phyloP scores from a whole-genome alignment of 2,797 vertebrate genomes.

The Danio albolineatus region DNA sequence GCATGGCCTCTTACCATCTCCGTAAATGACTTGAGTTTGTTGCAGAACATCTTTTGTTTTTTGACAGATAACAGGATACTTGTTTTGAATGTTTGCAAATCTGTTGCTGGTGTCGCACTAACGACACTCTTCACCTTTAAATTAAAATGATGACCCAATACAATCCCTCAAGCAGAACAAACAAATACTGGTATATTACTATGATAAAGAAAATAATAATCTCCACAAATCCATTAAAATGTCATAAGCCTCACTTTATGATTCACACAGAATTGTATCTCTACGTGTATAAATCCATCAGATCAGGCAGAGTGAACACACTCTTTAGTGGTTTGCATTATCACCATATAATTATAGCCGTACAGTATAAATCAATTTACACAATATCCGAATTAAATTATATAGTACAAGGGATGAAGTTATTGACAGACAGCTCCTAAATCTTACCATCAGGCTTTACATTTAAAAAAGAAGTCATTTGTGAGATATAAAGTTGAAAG shows the following conservation, averaged over 20 bases:
- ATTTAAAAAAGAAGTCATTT: slow-evolving; percentile 5
- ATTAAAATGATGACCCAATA: slow-evolving; percentile 4
- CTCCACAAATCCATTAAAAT: background rate
- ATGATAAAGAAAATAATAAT: background rate
- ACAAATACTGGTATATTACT: background rate
- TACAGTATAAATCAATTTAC: background rate
- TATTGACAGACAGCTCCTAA: slow-evolving; percentile 7
- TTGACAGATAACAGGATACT: background rate
- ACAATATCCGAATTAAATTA: slow-evolving; percentile 40
- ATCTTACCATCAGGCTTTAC: slow-evolving; percentile 17
- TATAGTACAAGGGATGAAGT: slow-evolving; percentile 11
- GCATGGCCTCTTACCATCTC: too few species aligned
- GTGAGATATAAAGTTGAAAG: slow-evolving; percentile 13
- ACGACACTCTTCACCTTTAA: slow-evolving; percentile 9
- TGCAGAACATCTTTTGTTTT: background rate
- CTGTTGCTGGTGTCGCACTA: background rate
- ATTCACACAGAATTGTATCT: background rate
- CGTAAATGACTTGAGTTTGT: background rate
- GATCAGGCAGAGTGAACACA: slow-evolving; percentile 7
- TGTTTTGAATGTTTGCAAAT: background rate
- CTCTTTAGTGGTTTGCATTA: slow-evolving; percentile 22
- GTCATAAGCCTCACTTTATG: background rate
- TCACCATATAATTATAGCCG: slow-evolving; percentile 18
- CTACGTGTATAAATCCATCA: background rate
- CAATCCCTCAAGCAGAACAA: background rate